A percentile compares a stretch with the other conserved stretches of the same genome.
Conservation (phyloP, 2,797 vertebrate species). For the Merluccius polli region DNA sequence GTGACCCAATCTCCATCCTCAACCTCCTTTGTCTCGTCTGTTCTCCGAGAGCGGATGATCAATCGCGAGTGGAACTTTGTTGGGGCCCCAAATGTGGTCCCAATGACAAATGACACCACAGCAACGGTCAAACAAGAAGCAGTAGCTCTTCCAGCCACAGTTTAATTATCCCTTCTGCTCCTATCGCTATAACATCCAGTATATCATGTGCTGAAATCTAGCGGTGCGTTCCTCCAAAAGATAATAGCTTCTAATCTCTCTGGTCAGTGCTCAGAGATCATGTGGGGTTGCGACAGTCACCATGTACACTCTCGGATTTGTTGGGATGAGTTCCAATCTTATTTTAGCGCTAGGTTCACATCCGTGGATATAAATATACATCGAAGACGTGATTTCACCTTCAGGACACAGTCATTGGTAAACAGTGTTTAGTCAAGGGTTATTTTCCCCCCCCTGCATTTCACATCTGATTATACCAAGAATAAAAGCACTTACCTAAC, state of each 20-base stretch:
- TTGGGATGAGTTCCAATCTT: slow-evolving; percentile 29
- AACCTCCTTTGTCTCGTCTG: neutral
- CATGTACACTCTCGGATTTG: slow-evolving; percentile 37
- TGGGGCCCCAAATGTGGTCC: slow-evolving; percentile 26
- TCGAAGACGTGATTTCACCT: neutral
- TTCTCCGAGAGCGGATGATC: neutral
- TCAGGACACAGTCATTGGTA: neutral
- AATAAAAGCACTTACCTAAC: neutral
- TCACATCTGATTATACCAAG: neutral
- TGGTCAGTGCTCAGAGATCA: slow-evolving; percentile 21
- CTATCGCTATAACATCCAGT: slow-evolving; percentile 55
- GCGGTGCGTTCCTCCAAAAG: slow-evolving; percentile 59
- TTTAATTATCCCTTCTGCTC: slow-evolving; percentile 59
- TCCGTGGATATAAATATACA: neutral
- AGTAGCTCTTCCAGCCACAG: slow-evolving; percentile 41
- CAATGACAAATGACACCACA: slow-evolving; percentile 52
- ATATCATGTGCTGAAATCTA: slow-evolving; percentile 57
- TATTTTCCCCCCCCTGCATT: neutral
- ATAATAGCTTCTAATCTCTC: slow-evolving; percentile 58
- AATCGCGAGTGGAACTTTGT: neutral
- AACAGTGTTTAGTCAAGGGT: neutral
- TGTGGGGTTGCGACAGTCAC: slow-evolving; percentile 16
- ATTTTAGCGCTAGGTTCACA: neutral
- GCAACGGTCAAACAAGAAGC: slow-evolving; percentile 29
- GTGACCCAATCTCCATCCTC: neutral